A percentile compares a stretch with the other conserved stretches of the same genome.
These are phyloP conservation scores for Nowickia ferox DNA, from an alignment of 2,888 invertebrate genomes.

Conservation along the genomic window DNA sequence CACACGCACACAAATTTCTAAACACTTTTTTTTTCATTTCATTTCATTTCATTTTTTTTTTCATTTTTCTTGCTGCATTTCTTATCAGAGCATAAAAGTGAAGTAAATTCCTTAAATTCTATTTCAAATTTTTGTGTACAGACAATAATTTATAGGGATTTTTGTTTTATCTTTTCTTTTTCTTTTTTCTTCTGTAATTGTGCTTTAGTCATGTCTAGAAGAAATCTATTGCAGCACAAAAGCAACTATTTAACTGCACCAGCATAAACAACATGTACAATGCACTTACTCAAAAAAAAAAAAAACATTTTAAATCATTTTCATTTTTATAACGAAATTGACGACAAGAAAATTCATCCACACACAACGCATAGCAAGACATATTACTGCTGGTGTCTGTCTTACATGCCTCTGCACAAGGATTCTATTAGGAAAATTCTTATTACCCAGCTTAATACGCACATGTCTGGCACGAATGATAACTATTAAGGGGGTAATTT, in stretches of 20 bases:
- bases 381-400: conserved; percentile 5
- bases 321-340: conserved; percentile 51
- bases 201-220: conserved; percentile 36
- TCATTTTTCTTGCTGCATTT: conserved; percentile 8
- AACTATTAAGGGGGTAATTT: conserved; percentile 1
- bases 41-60: too few relatives aligned
- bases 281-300: not conserved
- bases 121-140: conserved; percentile 57
- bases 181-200: not conserved
- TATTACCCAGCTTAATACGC: conserved; percentile 13
- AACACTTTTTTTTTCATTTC: not conserved
- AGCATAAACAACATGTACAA: not conserved
- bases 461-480: conserved; percentile 38
- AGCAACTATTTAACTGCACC: conserved; percentile 22
- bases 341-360: conserved; percentile 27
- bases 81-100: conserved; percentile 36
- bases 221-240: conserved; percentile 38
- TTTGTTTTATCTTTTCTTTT: not conserved
- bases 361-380: not conserved
- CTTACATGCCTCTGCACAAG: not conserved
- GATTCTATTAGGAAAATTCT: conserved; percentile 22
- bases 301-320: conserved; percentile 42
- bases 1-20: conserved; percentile 5
- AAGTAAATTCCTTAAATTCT: conserved; percentile 62
- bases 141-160: conserved; percentile 52